Base-by-base conservation (phyloP, 2,113 vertebrate species). In the Hyla sarda region DNA sequence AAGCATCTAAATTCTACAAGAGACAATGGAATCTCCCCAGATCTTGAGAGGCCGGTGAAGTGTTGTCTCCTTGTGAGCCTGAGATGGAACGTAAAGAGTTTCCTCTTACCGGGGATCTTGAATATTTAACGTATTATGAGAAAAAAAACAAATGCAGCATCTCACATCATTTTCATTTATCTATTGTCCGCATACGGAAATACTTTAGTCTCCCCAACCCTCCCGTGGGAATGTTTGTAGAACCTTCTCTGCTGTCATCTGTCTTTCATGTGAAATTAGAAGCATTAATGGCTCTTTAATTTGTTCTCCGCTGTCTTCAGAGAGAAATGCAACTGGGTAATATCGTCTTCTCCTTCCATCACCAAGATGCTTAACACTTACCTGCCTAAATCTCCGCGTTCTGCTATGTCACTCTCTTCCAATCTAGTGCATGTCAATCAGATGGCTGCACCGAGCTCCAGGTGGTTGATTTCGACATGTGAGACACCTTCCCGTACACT, bases 341-440 rank as follows among this genome's bases (percentile, higher is more conserved):
- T 81, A 81, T n/a, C 60, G 30, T 65, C 34, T 65, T 48, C 37
- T 30, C 58, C 16, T 41, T 81, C 17, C 9, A 60, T 48, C 37
- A 67, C 25, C 32, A 1, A 30, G 41, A 45, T 69, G n/a, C 58
- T 81, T 81, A 81, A 62, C 79, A 81, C 58, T 81, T 67, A 62
- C 56, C 52, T 65, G 58, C 23, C 58, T 50, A 17, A 0, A 82
- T 58, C 79, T 47, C 56, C 17, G 16, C 28, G 54, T n/a, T 47
- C 32, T 28, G 56, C 79, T 14, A 8, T 48, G 56, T 67, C 60
- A 62, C 37, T 81, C 56, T 25, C n/a, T 45, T 82, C 21, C 60
- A 65, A 67, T 82, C 41, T 65, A 45, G 50, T 58, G 76, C 25
- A 52, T 79, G 76, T 79, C 76, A 79, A 79, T 79, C 76, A 83